Conservation (phyloP, 2,113 vertebrate species). For the Mellivora capensis region DNA sequence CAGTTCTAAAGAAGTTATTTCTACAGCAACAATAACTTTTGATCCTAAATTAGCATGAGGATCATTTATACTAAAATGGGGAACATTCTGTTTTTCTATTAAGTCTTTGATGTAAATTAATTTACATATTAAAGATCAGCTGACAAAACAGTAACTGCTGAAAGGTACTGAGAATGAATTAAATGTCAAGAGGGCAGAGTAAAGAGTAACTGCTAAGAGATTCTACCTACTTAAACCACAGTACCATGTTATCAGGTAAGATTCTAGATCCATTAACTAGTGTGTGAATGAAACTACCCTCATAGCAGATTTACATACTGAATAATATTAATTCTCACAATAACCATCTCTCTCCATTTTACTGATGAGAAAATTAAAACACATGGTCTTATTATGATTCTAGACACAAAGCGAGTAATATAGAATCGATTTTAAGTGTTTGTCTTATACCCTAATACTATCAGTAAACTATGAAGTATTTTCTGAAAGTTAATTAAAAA, state of each 20-base stretch:
- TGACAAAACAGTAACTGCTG: neutral
- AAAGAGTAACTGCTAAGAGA: neutral
- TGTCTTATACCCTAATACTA: neutral
- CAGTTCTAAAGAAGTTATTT: neutral
- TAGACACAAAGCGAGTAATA: neutral
- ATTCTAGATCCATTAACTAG: neutral
- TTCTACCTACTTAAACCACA: neutral
- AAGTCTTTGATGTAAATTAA: neutral
- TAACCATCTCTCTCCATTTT: neutral
- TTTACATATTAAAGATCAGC: neutral
- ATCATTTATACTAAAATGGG: neutral
- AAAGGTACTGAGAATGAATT: neutral
- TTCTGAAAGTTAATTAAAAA: neutral
- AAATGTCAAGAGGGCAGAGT: neutral
- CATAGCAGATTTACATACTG: neutral
- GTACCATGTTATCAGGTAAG: neutral
- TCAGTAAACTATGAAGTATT: neutral
- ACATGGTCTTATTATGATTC: neutral
- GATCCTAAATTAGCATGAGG: neutral
- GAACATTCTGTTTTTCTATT: neutral
- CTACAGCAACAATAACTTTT: neutral
- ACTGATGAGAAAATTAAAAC: neutral
- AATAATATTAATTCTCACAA: constrained; percentile 4
- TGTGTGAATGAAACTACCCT: neutral
- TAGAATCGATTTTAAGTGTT: neutral